Conservation (phyloP, 2,113 vertebrate species). For the Martes martes region DNA sequence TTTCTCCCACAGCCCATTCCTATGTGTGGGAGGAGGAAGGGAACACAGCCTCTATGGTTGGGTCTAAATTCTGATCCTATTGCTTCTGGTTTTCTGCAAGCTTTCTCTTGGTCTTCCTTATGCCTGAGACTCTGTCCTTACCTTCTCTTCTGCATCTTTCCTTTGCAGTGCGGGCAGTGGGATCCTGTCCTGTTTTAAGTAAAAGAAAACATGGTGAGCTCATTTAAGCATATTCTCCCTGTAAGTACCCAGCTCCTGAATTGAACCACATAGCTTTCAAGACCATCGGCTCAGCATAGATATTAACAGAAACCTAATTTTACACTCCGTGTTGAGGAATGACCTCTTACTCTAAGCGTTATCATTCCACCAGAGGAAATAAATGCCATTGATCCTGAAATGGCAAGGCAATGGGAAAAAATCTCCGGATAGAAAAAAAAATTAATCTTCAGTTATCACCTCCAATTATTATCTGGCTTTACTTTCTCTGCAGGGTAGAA, state of each 20-base stretch:
- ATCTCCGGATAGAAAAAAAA: not conserved
- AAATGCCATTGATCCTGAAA: slow-evolving; percentile 30
- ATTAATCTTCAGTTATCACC: not conserved
- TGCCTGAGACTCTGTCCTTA: not conserved
- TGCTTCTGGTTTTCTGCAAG: not conserved
- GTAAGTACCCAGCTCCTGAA: not conserved
- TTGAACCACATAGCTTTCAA: slow-evolving; percentile 9
- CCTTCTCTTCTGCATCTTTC: not conserved
- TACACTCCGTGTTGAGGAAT: slow-evolving; percentile 6
- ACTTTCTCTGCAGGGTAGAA: not conserved
- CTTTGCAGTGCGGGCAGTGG: not conserved
- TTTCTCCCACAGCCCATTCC: not conserved
- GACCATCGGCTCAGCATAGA: not conserved
- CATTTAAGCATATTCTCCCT: not conserved
- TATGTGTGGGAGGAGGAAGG: not conserved
- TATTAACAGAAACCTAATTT: slow-evolving; percentile 51
- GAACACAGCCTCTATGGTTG: rapidly evolving
- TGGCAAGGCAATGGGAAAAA: not conserved
- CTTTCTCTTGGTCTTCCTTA: not conserved
- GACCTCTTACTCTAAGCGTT: slow-evolving; percentile 12
- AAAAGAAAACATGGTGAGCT: not conserved
- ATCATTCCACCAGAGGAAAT: not conserved
- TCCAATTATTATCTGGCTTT: not conserved
- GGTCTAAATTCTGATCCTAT: not conserved
- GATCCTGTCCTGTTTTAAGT: not conserved